These are phyloP conservation scores for Peromyscus californicus DNA, from an alignment of 2,113 vertebrate species.

Conservation along the genomic window DNA sequence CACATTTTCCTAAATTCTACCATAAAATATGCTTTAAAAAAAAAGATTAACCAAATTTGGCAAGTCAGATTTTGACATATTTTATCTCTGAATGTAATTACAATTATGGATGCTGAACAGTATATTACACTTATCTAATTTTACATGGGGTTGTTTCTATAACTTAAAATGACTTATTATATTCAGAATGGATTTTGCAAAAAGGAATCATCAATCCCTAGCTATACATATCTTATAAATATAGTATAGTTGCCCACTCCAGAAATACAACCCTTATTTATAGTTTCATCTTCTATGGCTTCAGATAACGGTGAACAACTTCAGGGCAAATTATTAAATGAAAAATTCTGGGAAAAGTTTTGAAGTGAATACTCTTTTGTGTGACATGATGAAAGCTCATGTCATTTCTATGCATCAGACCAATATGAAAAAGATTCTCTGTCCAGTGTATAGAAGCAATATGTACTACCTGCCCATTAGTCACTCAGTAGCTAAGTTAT, in stretches of 20 bases:
- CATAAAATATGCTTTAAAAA: not conserved
- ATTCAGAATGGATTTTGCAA: not conserved
- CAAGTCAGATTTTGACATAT: slow-evolving; percentile 53
- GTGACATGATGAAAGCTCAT: not conserved
- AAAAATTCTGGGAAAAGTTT: not conserved
- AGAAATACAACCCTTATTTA: not conserved
- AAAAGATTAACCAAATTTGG: slow-evolving; percentile 56
- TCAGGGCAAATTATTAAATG: not conserved
- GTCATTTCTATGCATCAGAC: not conserved
- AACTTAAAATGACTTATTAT: slow-evolving; percentile 56
- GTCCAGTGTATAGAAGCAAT: not conserved
- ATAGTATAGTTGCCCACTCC: too few species aligned
- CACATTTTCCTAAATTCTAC: not conserved
- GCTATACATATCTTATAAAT: not conserved
- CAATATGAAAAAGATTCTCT: not conserved
- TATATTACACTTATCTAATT: slow-evolving; percentile 62
- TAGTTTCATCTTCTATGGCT: not conserved
- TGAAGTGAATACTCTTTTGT: not conserved
- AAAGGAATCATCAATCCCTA: not conserved
- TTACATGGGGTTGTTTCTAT: not conserved
- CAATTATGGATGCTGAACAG: slow-evolving; percentile 55
- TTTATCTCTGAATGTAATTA: slow-evolving; percentile 66
- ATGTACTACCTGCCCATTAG: too few species aligned
- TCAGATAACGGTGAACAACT: not conserved
- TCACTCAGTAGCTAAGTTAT: too few species aligned